Percentiles rank a stretch among this genome's conserved stretches.
These are phyloP conservation scores for Cheilosia grossa DNA, from an alignment of 2,888 invertebrate species.

Conservation along the genomic window DNA sequence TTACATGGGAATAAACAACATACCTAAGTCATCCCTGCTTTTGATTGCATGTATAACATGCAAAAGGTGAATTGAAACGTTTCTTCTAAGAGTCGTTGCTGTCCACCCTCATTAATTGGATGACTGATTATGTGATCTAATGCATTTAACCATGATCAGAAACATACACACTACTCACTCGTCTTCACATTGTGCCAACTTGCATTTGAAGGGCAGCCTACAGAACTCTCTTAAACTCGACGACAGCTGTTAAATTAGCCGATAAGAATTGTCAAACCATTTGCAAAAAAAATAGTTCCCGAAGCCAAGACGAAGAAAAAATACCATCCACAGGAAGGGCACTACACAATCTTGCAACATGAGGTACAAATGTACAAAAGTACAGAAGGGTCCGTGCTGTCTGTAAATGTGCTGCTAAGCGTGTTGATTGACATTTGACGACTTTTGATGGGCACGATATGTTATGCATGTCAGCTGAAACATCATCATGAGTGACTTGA, in stretches of 20 bases:
- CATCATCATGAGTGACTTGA: constrained; percentile 63
- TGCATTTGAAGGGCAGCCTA: constrained; percentile 46
- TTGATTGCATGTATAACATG: not conserved
- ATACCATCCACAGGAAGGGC: constrained; percentile 68
- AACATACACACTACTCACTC: constrained; percentile 14
- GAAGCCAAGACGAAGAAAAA: constrained; percentile 13
- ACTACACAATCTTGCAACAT: constrained; percentile 51
- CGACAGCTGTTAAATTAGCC: constrained; percentile 73
- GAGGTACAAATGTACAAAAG: constrained; percentile 12
- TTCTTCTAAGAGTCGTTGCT: not conserved
- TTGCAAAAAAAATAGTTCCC: constrained; percentile 44
- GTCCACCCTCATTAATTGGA: constrained; percentile 16
- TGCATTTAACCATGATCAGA: constrained; percentile 45
- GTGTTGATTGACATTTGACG: constrained; percentile 79
- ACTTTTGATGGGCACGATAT: constrained; percentile 78
- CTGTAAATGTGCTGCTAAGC: constrained; percentile 70
- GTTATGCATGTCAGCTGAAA: constrained; percentile 74
- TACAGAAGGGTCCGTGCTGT: constrained; percentile 68
- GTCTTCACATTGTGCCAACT: constrained; percentile 53
- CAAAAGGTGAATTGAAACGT: not conserved
- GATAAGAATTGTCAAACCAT: constrained; percentile 71
- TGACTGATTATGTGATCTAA: constrained; percentile 23
- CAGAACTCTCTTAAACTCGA: constrained; percentile 48
- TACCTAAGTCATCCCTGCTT: no score
- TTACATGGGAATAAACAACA: no score